Evolutionary conservation across 2,113 vertebrate species (phyloP), one percentile per base, ranked within the genome.

Genomic region (Gymnorhina tibicen): DNA sequence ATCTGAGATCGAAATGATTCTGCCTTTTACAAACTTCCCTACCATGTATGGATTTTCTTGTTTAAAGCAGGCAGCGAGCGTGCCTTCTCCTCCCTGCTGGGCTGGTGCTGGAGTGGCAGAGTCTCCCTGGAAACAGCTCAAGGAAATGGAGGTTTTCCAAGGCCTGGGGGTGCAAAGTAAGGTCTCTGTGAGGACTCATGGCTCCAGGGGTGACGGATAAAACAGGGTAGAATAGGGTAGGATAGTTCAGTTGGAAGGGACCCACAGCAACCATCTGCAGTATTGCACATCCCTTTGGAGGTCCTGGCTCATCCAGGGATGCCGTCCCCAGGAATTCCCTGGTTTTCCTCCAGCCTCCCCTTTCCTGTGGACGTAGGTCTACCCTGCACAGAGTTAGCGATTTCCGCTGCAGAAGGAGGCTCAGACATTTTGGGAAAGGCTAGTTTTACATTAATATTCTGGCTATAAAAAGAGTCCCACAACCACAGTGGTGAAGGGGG

Each of bases 31-130:
- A 80, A 89, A 81, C 93, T 91, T 92, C 55, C 52, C 90, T 94
- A 53, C 96, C 95, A 95, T 92, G 92, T 91, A 92, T 96, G 96
- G 92, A 86, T 94, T 95, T 92, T 94, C 66, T 89, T 46, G 77
- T 67, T 78, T 14, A 24, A 75, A 64, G 76, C 87, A 62, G 88
- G 59, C 84, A 53, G 73, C 0, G 3, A 89, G 76, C 1, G 1
- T 58, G 53, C 69, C 74, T 83, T 78, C 84, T 46, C 32, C 72
- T 79, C 60, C 18, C 60, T 4, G 5, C 5, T 7, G 63, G 85
- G 87, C 42, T 67, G 64, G 4, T 60, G 62, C 75, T 30, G 66
- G 64, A 46, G 66, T 69, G 60, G 47, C 81, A 79, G 77, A 41
- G 44, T 41, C 59, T 62, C 55, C 83, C 56, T 84, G 82, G 46